A percentile compares a stretch with the other conserved stretches of the same genome.
Evolutionary conservation across 2,113 vertebrate species (phyloP).

Genomic region (Recurvirostra avosetta): DNA sequence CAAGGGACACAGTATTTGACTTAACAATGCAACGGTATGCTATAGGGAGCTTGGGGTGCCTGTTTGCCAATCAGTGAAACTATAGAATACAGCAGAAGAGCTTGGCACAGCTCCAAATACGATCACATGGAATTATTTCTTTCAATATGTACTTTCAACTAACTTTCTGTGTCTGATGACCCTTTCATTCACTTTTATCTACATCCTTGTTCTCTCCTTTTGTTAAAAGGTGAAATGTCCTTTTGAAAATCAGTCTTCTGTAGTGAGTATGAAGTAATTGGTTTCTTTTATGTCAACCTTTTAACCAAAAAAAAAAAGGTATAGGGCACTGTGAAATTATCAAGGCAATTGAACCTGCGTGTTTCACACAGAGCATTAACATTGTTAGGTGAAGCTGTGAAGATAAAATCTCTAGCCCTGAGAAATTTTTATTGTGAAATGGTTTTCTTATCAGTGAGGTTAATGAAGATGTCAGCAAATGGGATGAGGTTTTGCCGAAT

Average conservation of each 20-base stretch:
- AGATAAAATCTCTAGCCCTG: conserved; percentile 71
- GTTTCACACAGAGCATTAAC: conserved; percentile 64
- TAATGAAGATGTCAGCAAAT: conserved; percentile 81
- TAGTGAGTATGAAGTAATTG: conserved; percentile 29
- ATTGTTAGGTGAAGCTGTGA: conserved; percentile 62
- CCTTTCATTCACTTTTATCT: conserved; percentile 36
- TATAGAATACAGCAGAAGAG: neutral
- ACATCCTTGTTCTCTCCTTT: neutral
- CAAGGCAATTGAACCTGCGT: conserved; percentile 58
- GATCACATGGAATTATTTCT: neutral
- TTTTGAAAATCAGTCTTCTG: conserved; percentile 51
- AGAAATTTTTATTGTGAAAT: conserved; percentile 74
- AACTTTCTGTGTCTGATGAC: neutral
- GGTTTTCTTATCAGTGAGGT: conserved; percentile 74
- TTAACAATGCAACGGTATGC: neutral
- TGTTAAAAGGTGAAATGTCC: conserved; percentile 45
- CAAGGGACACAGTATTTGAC: neutral
- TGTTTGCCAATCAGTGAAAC: neutral
- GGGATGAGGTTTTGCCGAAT: conserved; percentile 65
- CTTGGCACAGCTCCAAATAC: neutral
- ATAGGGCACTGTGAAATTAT: conserved; percentile 37
- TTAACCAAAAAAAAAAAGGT: conserved; percentile 1
- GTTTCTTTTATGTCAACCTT: conserved; percentile 63
- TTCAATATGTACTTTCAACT: neutral
- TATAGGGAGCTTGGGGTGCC: neutral